Percentiles rank a stretch among this genome's conserved stretches.
Conservation (phyloP, 2,113 vertebrate genomes). For the Rhizomys pruinosus region DNA sequence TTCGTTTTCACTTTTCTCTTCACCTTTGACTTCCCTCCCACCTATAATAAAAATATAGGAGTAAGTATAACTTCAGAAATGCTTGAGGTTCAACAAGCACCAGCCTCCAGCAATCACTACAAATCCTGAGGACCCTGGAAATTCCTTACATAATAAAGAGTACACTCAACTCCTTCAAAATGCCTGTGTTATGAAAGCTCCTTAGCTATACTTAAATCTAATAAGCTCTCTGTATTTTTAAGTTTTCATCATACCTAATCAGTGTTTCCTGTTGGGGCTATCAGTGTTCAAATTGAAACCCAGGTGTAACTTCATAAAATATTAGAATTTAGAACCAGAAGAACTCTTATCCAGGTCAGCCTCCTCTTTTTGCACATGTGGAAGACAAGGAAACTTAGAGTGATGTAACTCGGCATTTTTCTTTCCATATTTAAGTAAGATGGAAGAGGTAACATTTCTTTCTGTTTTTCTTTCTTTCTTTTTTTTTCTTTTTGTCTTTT, state of each 20-base stretch:
- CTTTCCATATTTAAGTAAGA: conserved; percentile 11
- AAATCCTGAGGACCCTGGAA: neutral
- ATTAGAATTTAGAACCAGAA: conserved; percentile 42
- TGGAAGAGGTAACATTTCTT: conserved; percentile 22
- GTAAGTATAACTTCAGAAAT: conserved; percentile 31
- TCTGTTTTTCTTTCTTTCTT: no score
- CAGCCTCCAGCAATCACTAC: neutral
- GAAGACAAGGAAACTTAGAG: neutral
- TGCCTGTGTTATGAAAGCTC: neutral
- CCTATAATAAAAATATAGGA: conserved; percentile 82
- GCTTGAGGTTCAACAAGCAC: neutral
- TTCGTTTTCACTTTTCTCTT: conserved; percentile 85
- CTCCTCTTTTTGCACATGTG: neutral
- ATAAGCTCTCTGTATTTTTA: conserved; percentile 5
- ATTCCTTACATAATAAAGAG: neutral
- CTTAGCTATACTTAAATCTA: conserved; percentile 33
- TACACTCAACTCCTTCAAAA: conserved; percentile 14
- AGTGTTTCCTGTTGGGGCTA: neutral
- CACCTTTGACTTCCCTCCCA: conserved; percentile 84
- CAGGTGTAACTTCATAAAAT: conserved; percentile 39
- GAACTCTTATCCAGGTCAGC: neutral
- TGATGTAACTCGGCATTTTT: neutral
- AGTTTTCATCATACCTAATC: conserved; percentile 24
- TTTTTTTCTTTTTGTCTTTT: no score
- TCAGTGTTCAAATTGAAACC: neutral